These are phyloP conservation scores for Pitangus sulphuratus DNA, from an alignment of 2,797 vertebrate genomes.

Conservation along the genomic window DNA sequence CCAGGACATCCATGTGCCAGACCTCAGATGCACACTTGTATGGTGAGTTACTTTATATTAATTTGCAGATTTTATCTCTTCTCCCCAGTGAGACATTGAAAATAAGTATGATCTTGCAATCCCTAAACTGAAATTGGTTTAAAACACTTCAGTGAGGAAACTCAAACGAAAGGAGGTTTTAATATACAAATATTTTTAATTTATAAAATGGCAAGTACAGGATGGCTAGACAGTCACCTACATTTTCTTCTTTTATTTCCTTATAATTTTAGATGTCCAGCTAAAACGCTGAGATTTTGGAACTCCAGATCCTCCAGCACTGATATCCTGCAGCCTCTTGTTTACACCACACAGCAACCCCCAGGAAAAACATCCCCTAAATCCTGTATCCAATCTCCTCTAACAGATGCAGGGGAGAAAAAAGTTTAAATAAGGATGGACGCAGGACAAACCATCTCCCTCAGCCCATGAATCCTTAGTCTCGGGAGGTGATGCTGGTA, in stretches of 20 bases:
- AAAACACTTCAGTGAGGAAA: neutral
- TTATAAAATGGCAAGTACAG: neutral
- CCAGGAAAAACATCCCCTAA: neutral
- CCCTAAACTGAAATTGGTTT: neutral
- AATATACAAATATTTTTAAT: neutral
- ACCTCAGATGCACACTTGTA: rapidly evolving
- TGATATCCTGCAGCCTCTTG: neutral
- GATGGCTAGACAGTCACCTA: neutral
- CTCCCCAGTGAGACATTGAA: neutral
- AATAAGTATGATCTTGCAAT: neutral
- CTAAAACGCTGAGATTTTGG: neutral
- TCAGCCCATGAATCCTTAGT: neutral
- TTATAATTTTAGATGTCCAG: neutral
- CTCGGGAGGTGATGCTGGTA: rapidly evolving
- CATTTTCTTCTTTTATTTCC: neutral
- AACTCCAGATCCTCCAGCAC: neutral
- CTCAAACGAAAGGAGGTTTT: neutral
- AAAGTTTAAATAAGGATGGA: neutral
- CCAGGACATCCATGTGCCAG: too few relatives aligned
- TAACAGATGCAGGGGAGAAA: rapidly evolving
- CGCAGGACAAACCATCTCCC: neutral
- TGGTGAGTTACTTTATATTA: rapidly evolving
- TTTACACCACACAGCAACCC: neutral
- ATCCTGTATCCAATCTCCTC: neutral
- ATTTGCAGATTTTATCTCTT: neutral